Base-by-base conservation (phyloP, 2,797 vertebrate species). In the Rhinophrynus dorsalis region DNA sequence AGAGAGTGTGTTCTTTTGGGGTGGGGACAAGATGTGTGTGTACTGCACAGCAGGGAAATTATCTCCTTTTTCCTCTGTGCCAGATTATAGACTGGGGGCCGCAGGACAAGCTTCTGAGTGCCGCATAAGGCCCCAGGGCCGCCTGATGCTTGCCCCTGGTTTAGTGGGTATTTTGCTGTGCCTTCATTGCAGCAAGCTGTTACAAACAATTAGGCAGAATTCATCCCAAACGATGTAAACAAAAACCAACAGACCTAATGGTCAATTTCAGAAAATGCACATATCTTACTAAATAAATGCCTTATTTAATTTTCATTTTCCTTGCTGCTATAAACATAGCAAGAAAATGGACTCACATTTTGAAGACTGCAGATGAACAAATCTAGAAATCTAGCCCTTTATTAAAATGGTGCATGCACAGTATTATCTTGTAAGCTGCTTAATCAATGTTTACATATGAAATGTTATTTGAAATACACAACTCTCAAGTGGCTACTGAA, bases 361-460 rank as follows among this genome's bases (percentile, higher is more conserved):
- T 4, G 3, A 6, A n/a, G 2, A 4, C 17, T 4, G 7, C 15
- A 27, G 13, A 51, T 54, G 13, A 35, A 21, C 21, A 11, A 23
- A 48, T 59, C 42, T 15, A 3, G 2, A 38, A 35, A 59, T 50
- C 32, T 27, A 20, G 30, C 3, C 6, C 38, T 47, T 56, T 54
- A 37, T 38, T 9, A 26, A n/a, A 27, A 23, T 21, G 18, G 11
- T 4, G 11, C 18, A 6, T 9, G 7, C n/a, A 1, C 27, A 2
- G 13, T 8, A 11, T 37, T 67, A 67, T 67, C 64, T 57, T 45
- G 65, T 68, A 68, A 58, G 32, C 44, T 27, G 54, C 32, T 50
- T 68, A 68, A 48, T 58, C 65, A 58, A 50, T 68, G 65, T 68
- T 68, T 68, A 68, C 55, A 68, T 59, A 45, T 20, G 21, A 26